These are phyloP conservation scores for Bombus sibiricus DNA, from an alignment of 1,140 invertebrate species.

Conservation along the genomic window DNA sequence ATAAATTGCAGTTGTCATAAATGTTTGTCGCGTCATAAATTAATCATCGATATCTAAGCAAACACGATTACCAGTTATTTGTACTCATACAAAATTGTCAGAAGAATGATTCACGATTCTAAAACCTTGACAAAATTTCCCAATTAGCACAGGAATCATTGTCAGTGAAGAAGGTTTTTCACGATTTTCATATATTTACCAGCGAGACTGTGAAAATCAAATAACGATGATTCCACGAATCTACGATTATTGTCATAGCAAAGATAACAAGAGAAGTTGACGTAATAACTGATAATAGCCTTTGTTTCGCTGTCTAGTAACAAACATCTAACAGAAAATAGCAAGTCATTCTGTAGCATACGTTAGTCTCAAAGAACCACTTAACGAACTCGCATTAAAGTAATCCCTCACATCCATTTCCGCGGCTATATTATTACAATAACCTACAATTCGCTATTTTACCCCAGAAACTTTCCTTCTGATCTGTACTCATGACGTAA, in stretches of 20 bases:
- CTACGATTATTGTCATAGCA: too few species aligned
- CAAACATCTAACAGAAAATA: not conserved
- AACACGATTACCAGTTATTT: not conserved
- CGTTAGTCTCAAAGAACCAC: not conserved
- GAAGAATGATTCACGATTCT: not conserved
- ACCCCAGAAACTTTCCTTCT: not conserved
- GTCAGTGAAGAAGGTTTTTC: not conserved
- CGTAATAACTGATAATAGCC: constrained; percentile 4
- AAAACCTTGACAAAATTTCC: too few species aligned
- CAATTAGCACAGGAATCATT: not conserved
- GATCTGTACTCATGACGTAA: not conserved
- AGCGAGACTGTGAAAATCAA: not conserved
- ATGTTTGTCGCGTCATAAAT: not conserved
- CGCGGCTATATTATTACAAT: too few species aligned
- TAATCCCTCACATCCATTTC: not conserved
- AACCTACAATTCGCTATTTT: not conserved
- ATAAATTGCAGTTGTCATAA: too few species aligned
- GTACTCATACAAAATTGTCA: not conserved
- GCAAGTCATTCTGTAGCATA: not conserved
- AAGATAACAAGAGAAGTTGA: not conserved
- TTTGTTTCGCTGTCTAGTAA: not conserved
- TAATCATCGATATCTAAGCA: not conserved
- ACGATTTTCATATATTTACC: too few species aligned
- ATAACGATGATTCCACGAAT: not conserved
- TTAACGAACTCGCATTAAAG: not conserved